phyloP scores from a whole-genome alignment of 2,888 invertebrate genomes.

The Stenotaenia linearis region DNA sequence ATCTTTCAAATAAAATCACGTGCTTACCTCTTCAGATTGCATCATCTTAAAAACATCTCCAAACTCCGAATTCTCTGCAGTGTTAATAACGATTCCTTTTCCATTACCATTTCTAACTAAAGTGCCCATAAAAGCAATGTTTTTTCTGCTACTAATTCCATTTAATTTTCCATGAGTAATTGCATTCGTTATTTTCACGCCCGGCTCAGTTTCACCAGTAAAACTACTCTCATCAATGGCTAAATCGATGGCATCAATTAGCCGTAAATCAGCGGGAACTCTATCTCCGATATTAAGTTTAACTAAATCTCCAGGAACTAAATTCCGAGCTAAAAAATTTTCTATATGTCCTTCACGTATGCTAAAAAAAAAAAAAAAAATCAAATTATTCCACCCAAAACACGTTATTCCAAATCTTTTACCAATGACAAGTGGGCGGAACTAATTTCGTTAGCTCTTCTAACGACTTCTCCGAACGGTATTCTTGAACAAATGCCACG shows the following conservation, averaged over 20 bases:
- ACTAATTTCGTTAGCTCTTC: slow-evolving; percentile 95
- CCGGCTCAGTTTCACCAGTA: slow-evolving; percentile 96
- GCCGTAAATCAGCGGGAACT: slow-evolving; percentile 91
- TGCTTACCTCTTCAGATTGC: slow-evolving; percentile 82
- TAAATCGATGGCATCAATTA: slow-evolving; percentile 88
- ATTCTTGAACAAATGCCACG: slow-evolving; percentile 98
- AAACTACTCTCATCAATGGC: slow-evolving; percentile 97
- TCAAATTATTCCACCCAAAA: not conserved
- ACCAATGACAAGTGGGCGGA: slow-evolving; percentile 92
- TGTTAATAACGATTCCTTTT: slow-evolving; percentile 96
- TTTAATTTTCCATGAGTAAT: slow-evolving; percentile 60
- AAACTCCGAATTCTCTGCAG: slow-evolving; percentile 94
- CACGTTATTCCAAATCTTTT: too few species aligned
- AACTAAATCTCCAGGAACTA: slow-evolving; percentile 96
- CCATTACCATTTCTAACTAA: slow-evolving; percentile 92
- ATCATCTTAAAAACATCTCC: slow-evolving; percentile 99
- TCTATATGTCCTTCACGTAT: slow-evolving; percentile 79
- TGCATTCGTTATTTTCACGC: slow-evolving; percentile 65
- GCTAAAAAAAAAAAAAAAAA: slow-evolving; percentile 52
- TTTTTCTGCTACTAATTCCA: slow-evolving; percentile 50
- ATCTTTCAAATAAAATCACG: not conserved
- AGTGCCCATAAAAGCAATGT: slow-evolving; percentile 98
- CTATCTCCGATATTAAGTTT: slow-evolving; percentile 88
- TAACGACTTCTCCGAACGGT: slow-evolving; percentile 95
- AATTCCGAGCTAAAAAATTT: slow-evolving; percentile 84